These are phyloP conservation scores for Limnothrissa miodon DNA, from an alignment of 2,113 vertebrate genomes.

Conservation along the genomic window DNA sequence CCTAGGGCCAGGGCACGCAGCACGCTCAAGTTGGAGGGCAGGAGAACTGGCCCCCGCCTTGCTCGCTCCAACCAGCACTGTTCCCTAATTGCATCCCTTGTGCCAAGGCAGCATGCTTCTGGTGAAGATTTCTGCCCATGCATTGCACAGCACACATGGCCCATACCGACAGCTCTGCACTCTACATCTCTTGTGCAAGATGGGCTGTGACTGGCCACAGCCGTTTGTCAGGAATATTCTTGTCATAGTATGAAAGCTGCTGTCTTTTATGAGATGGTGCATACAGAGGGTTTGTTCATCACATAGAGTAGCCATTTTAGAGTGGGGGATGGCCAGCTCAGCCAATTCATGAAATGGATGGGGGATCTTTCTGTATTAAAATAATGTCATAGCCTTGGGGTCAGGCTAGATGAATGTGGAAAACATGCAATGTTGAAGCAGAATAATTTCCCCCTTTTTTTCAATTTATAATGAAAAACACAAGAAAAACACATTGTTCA, in stretches of 20 bases:
- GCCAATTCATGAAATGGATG: slow-evolving; percentile 3
- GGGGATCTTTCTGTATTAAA: neutral
- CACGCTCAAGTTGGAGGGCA: neutral
- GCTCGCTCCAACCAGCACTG: neutral
- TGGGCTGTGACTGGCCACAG: neutral
- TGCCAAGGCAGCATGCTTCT: neutral
- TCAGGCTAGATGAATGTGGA: neutral
- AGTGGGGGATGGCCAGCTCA: neutral
- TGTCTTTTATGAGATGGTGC: neutral
- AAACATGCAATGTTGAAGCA: neutral
- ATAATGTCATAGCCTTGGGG: neutral
- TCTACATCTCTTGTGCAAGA: neutral
- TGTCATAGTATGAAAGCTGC: neutral
- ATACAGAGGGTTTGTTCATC: neutral
- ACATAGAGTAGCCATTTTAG: neutral
- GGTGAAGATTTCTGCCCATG: neutral
- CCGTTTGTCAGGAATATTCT: neutral
- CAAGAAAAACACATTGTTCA: neutral
- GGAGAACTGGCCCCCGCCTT: neutral
- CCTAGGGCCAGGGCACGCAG: neutral
- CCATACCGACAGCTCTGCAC: neutral
- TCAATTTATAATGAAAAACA: neutral
- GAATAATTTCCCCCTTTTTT: neutral
- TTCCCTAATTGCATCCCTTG: slow-evolving; percentile 1
- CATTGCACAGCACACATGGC: neutral